Evolutionary conservation across 2,797 vertebrate genomes (phyloP), one percentile per base, ranked within the genome.

Genomic region (Sarcoramphus papa): DNA sequence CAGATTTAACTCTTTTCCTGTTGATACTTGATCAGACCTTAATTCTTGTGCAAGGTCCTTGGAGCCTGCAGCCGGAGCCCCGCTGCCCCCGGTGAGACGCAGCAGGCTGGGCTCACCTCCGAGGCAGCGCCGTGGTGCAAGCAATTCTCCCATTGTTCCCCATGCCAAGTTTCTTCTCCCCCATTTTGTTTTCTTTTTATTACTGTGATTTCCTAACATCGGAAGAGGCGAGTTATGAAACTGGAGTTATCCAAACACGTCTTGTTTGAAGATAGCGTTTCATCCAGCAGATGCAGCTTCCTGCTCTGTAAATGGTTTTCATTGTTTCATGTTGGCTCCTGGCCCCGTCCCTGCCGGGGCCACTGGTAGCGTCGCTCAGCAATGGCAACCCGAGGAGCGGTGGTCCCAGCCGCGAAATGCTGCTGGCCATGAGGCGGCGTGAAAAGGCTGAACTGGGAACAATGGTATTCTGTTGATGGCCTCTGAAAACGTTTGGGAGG

Each of bases 191-290:
- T 94, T 95, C 82, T 69, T 95, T 96, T 92, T 90, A 95, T 96
- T 93, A 68, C 93, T 8, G 23, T 86, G 97, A 97, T 92, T 96
- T 95, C 95, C 96, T 96, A 93, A 93, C 89, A 50, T 96, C 94
- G 69, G 97, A 96, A 97, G 97, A 90, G 81, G 92, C 15, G 33
- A 93, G 91, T 97, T 96, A 96, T 97, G 96, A 95, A 97, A 94
- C 95, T 75, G 94, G 93, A 95, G 93, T 97, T 97, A 97, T 97
- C 97, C 95, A 97, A 97, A 97, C 97, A 97, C 92, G 30, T 96
- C 97, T 96, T 79, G 96, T 97, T 96, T 97, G 97, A 97, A 96
- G 97, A 93, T 93, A 95, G 94, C 92, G 67, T 97, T 96, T 97
- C 95, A 94, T 91, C 72, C 94, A 68, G 91, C 96, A 90, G 95